Evolutionary conservation across 23 tunicate species (phyloP), one percentile per base, ranked within the genome.

Genomic region (Clavelina lepadiformis): DNA sequence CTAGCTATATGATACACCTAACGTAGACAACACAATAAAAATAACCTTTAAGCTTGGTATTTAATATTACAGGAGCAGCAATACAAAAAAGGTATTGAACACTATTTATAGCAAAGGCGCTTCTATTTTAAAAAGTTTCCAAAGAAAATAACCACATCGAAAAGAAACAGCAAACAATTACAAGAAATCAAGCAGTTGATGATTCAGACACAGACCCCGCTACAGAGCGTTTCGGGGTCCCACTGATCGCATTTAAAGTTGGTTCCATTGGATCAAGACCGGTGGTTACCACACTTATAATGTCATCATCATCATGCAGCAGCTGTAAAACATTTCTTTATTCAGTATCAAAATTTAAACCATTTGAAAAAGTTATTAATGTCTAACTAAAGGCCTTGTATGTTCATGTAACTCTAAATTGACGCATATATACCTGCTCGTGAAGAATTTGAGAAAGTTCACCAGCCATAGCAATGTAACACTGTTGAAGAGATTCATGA

Each of bases 381-480:
- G n/a, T n/a, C n/a, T n/a, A n/a, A n/a, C n/a, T n/a, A n/a, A n/a
- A n/a, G n/a, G n/a, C n/a, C n/a, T n/a, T n/a, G n/a, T n/a, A n/a
- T n/a, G n/a, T n/a, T n/a, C n/a, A n/a, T n/a, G n/a, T n/a, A n/a
- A n/a, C n/a, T n/a, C n/a, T n/a, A n/a, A n/a, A n/a, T n/a, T n/a
- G n/a, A n/a, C n/a, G n/a, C n/a, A n/a, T n/a, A n/a, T n/a, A 11
- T 51, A 89, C 97, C 67, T 81, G 89, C 64, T 89, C 97, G 49
- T 89, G 75, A 8, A 89, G 64, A 28, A 89, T 89, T 19, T 55
- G 65, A 5, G 97, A 89, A 3, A 89, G 49, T 57, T 89, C 89
- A 0, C 31, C 89, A 30, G 85, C 89, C 83, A 89, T 75, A 3
- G 60, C 62, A 31, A 67, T 35, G 70, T 62, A 89, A 61, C 83